Evolutionary conservation across 2,888 invertebrate genomes (phyloP).

Genomic region (Caenorhabditis afra): DNA sequence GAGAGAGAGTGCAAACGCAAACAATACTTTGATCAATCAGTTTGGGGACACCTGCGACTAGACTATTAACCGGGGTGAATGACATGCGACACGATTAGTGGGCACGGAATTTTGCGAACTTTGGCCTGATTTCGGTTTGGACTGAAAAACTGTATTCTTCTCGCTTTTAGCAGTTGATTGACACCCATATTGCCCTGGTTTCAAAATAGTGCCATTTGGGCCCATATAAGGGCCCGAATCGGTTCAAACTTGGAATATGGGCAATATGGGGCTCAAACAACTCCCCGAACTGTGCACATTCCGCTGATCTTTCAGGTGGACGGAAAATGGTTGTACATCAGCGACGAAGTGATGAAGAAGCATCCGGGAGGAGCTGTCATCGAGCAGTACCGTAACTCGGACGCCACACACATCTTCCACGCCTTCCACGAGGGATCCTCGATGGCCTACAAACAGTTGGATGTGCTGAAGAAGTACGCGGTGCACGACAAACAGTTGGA

Average conservation of each 20-base stretch:
- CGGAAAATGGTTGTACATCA: constrained; percentile 75
- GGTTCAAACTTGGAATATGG: not conserved
- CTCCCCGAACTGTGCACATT: not conserved
- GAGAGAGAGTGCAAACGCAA: not conserved
- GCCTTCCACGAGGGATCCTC: constrained; percentile 78
- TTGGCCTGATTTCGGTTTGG: no score
- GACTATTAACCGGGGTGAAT: not conserved
- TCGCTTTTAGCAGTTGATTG: not conserved
- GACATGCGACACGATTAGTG: not conserved
- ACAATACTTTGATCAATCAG: not conserved
- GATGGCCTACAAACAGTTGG: constrained; percentile 76
- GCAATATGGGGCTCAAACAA: not conserved
- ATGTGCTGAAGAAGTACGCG: constrained; percentile 57
- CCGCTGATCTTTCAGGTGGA: constrained; percentile 65
- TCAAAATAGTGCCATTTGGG: no score
- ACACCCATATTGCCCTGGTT: constrained; percentile 6
- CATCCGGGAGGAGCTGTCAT: constrained; percentile 79
- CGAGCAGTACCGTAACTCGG: constrained; percentile 76
- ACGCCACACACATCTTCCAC: constrained; percentile 79
- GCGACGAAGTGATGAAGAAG: constrained; percentile 72
- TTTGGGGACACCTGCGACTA: not conserved
- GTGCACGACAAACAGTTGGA: constrained; percentile 59
- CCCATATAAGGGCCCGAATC: no score
- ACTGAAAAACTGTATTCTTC: no score
- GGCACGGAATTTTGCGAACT: not conserved